Base-by-base conservation (phyloP, 2,888 invertebrate genomes). In the Cryptophagus acutangulus region DNA sequence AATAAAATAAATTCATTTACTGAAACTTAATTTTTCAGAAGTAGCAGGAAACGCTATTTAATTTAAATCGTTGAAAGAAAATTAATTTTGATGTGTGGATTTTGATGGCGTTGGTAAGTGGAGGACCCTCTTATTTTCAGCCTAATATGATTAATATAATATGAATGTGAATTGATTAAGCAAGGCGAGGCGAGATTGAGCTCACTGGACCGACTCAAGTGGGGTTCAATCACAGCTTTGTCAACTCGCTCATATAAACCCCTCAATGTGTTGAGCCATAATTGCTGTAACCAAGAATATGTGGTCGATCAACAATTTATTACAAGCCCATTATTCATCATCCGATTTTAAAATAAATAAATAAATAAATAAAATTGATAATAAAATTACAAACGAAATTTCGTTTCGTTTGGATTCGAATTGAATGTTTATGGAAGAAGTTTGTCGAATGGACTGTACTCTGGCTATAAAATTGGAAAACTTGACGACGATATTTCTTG, bases 161-260 rank as follows among this genome's bases (percentile, higher is more conserved):
- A 57, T 62, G 61, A 62, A 62, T 62, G 57, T 51, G 55, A 58
- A 59, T 59, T 62, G 62, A 62, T 62, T 62, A 59, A 60, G 54
- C 53, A 52, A 48, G 41, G 36, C 52, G 47, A 20, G 40, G 38
- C 43, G 40, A 43, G 43, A 37, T 29, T 15, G 42, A 43, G 47
- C 42, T 34, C 42, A 43, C 49, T 45, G 54, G 52, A 54, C 53
- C 48, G 52, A 49, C 50, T 54, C 52, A 49, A 55, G 54, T 52
- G 50, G 52, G 51, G 54, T 52, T 56, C 53, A 52, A 53, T 52
- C 50, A 51, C 43, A 39, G 46, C 46, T 38, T 47, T 40, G 49
- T 50, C 51, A 46, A 47, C 44, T 45, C 52, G 48, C 51, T 48
- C 45, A 43, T 46, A 50, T 48, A 46, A 44, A 28, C 41, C 49